Evolutionary conservation across 64 coral and sea anemone genomes (phyloP).

Genomic region (Montipora efflorescens): DNA sequence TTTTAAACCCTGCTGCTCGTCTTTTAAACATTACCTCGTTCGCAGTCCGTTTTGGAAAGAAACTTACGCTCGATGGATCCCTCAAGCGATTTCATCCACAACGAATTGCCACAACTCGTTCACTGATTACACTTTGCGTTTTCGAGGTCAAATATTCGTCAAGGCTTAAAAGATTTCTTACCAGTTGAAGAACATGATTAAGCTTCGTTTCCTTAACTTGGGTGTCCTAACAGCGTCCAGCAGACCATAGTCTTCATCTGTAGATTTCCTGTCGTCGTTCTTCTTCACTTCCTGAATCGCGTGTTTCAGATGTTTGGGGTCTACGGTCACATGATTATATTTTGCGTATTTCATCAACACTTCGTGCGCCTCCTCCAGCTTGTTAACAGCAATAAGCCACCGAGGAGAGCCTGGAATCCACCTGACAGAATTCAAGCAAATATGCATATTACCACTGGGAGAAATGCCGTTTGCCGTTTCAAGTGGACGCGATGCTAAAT

Average conservation of each 20-base stretch:
- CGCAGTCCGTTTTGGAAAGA: too few species aligned
- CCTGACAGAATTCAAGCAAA: not conserved
- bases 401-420: conserved; percentile 79
- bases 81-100: too few species aligned
- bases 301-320: conserved; percentile 43
- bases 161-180: not conserved
- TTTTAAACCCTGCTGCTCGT: too few species aligned
- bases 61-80: too few species aligned
- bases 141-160: too few species aligned
- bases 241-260: conserved; percentile 8
- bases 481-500: too few species aligned
- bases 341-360: conserved; percentile 69
- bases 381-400: conserved; percentile 67
- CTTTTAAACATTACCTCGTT: too few species aligned
- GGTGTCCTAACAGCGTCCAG: conserved; percentile 65
- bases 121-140: too few species aligned
- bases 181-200: conserved; percentile 76
- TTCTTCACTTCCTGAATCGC: conserved; percentile 73
- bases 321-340: conserved; percentile 38
- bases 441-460: too few species aligned
- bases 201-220: conserved; percentile 70
- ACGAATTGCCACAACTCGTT: too few species aligned
- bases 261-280: conserved; percentile 24
- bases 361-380: conserved; percentile 67
- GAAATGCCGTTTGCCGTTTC: too few species aligned